These are phyloP conservation scores for Apteryx mantelli DNA, from an alignment of 2,113 vertebrate genomes.

Conservation along the genomic window DNA sequence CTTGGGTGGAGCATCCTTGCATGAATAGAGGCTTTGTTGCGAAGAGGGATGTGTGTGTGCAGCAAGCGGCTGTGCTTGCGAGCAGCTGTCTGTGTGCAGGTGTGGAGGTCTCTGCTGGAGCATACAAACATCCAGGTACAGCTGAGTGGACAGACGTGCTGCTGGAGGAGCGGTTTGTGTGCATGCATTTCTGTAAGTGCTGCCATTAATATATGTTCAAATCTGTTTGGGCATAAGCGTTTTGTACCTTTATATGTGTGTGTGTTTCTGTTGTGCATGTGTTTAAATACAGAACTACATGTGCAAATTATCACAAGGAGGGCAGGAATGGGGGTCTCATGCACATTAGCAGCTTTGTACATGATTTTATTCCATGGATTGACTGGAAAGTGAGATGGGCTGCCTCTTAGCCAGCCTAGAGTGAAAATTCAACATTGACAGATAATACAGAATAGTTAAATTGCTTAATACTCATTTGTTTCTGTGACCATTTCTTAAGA, in stretches of 20 bases:
- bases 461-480: not conserved
- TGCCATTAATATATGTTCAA: not conserved
- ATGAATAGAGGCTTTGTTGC: not conserved
- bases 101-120: not conserved
- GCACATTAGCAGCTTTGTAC: not conserved
- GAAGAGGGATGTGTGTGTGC: not conserved
- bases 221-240: not conserved
- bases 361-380: not conserved
- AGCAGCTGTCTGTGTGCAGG: not conserved
- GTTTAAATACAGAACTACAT: not conserved
- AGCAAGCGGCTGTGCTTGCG: rapidly evolving
- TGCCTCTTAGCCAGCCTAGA: not conserved
- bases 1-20: rapidly evolving
- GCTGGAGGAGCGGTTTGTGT: not conserved
- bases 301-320: not conserved
- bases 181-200: not conserved
- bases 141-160: not conserved
- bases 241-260: not conserved
- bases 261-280: not conserved
- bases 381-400: not conserved
- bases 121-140: not conserved
- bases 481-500: not conserved
- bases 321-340: not conserved
- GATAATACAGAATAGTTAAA: not conserved
- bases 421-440: not conserved